Percentiles rank a stretch among this genome's conserved stretches.
Evolutionary conservation across 2,888 invertebrate species (phyloP).

Genomic region (Gnatocerus cornutus): DNA sequence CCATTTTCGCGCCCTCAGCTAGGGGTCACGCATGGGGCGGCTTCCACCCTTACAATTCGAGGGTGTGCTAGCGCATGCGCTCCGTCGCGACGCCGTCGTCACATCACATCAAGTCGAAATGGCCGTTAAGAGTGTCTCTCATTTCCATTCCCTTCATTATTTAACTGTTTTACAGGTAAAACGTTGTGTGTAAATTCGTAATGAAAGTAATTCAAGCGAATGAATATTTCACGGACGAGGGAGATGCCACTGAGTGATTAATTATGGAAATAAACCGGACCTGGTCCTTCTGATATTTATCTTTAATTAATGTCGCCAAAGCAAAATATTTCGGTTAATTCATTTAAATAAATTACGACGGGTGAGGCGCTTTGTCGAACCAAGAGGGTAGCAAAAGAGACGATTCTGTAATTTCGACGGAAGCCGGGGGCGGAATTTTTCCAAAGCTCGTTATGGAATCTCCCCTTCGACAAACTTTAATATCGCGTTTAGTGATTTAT

Average conservation of each 20-base stretch:
- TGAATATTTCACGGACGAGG: constrained; percentile 24
- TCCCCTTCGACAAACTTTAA: constrained; percentile 56
- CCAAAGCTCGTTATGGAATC: constrained; percentile 48
- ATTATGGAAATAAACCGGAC: constrained; percentile 44
- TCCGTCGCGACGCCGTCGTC: constrained; percentile 52
- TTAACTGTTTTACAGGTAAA: constrained; percentile 43
- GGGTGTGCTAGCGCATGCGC: constrained; percentile 60
- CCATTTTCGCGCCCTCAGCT: constrained; percentile 29
- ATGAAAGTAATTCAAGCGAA: constrained; percentile 15
- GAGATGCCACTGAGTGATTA: constrained; percentile 27
- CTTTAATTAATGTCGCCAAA: constrained; percentile 46
- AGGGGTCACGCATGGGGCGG: constrained; percentile 54
- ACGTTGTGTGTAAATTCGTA: constrained; percentile 35
- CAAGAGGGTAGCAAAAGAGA: constrained; percentile 17
- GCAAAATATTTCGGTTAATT: constrained; percentile 45
- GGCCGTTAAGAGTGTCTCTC: constrained; percentile 54
- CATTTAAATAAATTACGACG: constrained; percentile 44
- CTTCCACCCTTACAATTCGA: constrained; percentile 54
- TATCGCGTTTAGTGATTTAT: constrained; percentile 56
- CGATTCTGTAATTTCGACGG: constrained; percentile 35
- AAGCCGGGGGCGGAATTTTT: constrained; percentile 40
- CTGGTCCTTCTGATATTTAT: constrained; percentile 37
- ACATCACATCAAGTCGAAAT: constrained; percentile 55
- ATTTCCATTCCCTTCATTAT: constrained; percentile 43
- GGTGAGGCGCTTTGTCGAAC: constrained; percentile 18